phyloP scores from a whole-genome alignment of 1,140 invertebrate genomes.

The Diabrotica undecimpunctata region DNA sequence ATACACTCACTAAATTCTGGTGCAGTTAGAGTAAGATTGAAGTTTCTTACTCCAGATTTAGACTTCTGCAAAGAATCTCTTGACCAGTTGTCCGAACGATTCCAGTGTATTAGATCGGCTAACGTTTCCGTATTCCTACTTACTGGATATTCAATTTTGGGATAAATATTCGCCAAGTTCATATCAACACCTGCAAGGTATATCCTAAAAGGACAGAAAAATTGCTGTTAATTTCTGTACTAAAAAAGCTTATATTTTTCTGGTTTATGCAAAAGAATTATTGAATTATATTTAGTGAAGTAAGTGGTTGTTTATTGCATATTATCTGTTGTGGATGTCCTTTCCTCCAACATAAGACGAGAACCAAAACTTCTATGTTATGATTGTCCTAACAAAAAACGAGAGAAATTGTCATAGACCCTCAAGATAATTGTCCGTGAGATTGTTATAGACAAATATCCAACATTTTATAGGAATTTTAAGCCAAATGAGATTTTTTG shows the following conservation, averaged over 20 bases:
- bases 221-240: not conserved
- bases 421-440: too few species aligned
- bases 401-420: too few species aligned
- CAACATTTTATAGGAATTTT: too few species aligned
- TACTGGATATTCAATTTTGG: conserved; percentile 71
- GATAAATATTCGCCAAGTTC: conserved; percentile 55
- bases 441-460: too few species aligned
- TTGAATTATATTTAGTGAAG: too few species aligned
- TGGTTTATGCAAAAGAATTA: too few species aligned
- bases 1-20: conserved; percentile 46
- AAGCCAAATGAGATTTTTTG: too few species aligned
- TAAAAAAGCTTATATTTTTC: not conserved
- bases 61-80: conserved; percentile 42
- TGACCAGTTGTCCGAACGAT: conserved; percentile 76
- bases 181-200: conserved; percentile 43
- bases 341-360: too few species aligned
- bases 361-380: too few species aligned
- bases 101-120: conserved; percentile 79
- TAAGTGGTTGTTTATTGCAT: too few species aligned
- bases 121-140: conserved; percentile 74
- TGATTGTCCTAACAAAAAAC: too few species aligned
- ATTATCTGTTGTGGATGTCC: too few species aligned
- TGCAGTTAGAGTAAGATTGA: conserved; percentile 47
- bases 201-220: conserved; percentile 34
- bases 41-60: conserved; percentile 36